These are phyloP conservation scores for Ageneiosus marmoratus DNA, from an alignment of 2,113 vertebrate genomes.

Conservation along the genomic window DNA sequence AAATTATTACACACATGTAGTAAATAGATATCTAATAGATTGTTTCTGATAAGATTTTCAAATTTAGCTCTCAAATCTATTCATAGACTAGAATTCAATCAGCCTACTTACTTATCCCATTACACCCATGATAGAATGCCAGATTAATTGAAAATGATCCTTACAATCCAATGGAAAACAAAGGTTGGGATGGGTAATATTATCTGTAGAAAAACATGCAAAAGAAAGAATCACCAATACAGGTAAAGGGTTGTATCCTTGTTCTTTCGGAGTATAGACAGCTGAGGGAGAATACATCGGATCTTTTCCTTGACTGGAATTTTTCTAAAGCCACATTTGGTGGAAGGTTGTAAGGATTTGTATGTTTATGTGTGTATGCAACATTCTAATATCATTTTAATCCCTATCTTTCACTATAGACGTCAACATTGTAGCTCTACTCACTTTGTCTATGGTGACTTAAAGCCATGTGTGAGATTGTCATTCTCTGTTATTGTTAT, in stretches of 20 bases:
- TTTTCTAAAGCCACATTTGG: background rate
- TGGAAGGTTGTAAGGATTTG: background rate
- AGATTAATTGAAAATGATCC: conserved; percentile 22
- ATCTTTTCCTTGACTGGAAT: background rate
- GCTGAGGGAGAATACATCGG: conserved; percentile 23
- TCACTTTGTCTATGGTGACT: background rate
- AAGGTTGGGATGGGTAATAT: background rate
- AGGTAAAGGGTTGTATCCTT: background rate
- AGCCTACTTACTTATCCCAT: conserved; percentile 1
- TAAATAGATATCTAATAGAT: background rate
- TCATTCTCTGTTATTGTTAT: background rate
- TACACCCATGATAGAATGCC: background rate
- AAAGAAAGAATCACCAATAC: background rate
- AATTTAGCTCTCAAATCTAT: conserved; percentile 21
- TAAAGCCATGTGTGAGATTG: background rate
- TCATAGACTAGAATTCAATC: conserved; percentile 23
- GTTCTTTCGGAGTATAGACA: conserved; percentile 14
- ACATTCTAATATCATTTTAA: background rate
- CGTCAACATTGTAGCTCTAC: background rate
- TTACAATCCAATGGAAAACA: conserved; percentile 12
- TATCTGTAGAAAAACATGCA: background rate
- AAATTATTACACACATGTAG: background rate
- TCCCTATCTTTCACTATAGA: background rate
- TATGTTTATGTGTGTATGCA: background rate
- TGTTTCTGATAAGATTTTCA: conserved; percentile 9